Percentiles rank a stretch among this genome's conserved stretches.
Evolutionary conservation across 2,797 vertebrate genomes (phyloP).

Genomic region (Trematomus bernacchii): DNA sequence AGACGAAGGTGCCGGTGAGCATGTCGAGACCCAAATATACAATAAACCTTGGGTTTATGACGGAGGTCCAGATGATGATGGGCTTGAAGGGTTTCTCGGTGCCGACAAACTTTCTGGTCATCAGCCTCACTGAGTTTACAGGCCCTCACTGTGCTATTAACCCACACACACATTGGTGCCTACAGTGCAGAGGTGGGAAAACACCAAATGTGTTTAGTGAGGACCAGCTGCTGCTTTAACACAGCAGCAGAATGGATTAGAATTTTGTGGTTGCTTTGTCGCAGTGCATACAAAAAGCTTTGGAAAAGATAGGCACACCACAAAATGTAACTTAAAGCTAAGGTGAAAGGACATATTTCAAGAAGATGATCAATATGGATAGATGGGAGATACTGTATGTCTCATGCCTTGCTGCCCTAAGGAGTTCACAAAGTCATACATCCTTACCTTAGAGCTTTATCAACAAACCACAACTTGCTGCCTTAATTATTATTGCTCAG

Average conservation of each 20-base stretch:
- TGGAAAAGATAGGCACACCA: conserved; percentile 11
- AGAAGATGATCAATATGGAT: background rate
- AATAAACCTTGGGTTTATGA: conserved; percentile 74
- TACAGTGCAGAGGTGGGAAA: conserved; percentile 6
- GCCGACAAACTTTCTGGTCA: conserved; percentile 71
- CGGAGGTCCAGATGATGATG: conserved; percentile 70
- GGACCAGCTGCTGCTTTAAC: conserved; percentile 47
- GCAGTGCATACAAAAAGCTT: conserved; percentile 31
- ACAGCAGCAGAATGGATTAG: conserved; percentile 22
- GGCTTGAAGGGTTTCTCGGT: conserved; percentile 64
- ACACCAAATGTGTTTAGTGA: conserved; percentile 36
- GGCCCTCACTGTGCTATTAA: conserved; percentile 64
- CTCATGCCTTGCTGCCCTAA: background rate
- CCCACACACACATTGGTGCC: conserved; percentile 20
- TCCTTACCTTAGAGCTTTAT: background rate
- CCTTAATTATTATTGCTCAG: conserved; percentile 27
- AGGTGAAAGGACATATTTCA: conserved; percentile 14
- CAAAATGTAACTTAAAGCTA: conserved; percentile 20
- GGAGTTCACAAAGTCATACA: background rate
- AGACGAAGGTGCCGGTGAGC: conserved; percentile 48
- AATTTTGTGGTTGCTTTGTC: conserved; percentile 12
- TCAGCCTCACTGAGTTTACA: conserved; percentile 73
- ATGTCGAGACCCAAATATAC: conserved; percentile 51
- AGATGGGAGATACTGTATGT: background rate
- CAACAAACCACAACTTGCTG: background rate